Base-by-base conservation (phyloP, 64 coral and sea anemone species). In the Porites australiensis region DNA sequence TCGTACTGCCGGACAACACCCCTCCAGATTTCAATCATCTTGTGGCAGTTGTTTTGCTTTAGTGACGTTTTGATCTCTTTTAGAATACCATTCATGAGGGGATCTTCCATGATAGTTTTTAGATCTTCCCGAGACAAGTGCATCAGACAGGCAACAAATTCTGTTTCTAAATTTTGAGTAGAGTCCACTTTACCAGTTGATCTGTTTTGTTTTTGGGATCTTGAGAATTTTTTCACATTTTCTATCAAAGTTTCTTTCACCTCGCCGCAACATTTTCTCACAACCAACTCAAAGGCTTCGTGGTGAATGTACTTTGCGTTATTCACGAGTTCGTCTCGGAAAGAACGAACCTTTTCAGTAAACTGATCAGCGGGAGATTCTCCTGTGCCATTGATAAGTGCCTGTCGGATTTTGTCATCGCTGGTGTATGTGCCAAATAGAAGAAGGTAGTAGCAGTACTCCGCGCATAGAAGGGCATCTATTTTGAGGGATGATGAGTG, bases 381-480 rank as follows among this genome's bases (percentile, higher is more conserved):
- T 13, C 50, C 15, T 2, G 50, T n/a, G 13, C 13, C 50, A 50
- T 13, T 2, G 16, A 47, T 76, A 6, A 76, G 48, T 76, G 73
- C 73, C 18, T 50, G 5, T 16, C 73, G 15, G 48, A 64, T 44
- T 19, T 83, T 62, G 4, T 48, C 55, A 15, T 65, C 14, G 16
- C 37, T 64, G 27, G 66, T 13, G 19, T 47, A 83, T 44, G 68
- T 53, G 16, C 72, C 64, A 19, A 45, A 8, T 9, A 20, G 64
- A 65, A 90, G 76, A 23, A 90, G 70, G 48, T 90, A 9, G 64
- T 82, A 90, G 18, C 60, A 75, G 64, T 90, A 90, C 27, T 90
- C 88, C 9, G 88, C 76, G 46, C 88, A 90, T 70, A 90, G 75
- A 16, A 90, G 79, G 58, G 88, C 75, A 50, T 77, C 88, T 9